Conservation (phyloP, 2,888 invertebrate species). For the Cloeon dipterum region DNA sequence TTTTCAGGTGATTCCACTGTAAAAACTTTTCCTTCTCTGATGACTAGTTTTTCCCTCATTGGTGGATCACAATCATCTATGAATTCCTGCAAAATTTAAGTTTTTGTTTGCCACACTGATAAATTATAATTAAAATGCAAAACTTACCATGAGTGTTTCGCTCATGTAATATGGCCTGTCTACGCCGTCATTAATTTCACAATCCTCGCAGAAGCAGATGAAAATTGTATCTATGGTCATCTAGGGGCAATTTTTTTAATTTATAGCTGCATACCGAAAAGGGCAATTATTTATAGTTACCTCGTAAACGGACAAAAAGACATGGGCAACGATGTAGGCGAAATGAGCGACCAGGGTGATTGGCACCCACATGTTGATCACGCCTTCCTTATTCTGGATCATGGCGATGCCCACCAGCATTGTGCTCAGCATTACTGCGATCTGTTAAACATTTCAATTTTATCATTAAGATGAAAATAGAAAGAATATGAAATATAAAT, state of each 20-base stretch:
- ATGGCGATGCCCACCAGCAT: not conserved
- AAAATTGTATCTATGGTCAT: slow-evolving; percentile 46
- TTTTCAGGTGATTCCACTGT: too few relatives aligned
- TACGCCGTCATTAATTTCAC: slow-evolving; percentile 36
- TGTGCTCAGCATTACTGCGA: slow-evolving; percentile 1
- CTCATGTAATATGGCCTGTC: slow-evolving; percentile 38
- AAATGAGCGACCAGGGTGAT: slow-evolving; percentile 35
- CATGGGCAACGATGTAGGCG: slow-evolving; percentile 42
- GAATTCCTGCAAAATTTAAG: too few relatives aligned
- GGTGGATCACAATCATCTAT: too few relatives aligned
- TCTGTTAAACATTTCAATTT: not conserved
- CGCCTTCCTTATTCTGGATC: slow-evolving; percentile 25
- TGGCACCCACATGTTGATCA: slow-evolving; percentile 36
- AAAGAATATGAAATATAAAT: too few relatives aligned
- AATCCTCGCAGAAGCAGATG: slow-evolving; percentile 44
- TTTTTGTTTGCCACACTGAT: too few relatives aligned
- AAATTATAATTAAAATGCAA: too few relatives aligned
- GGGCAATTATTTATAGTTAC: too few relatives aligned
- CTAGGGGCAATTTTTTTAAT: slow-evolving; percentile 18
- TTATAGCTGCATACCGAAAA: too few relatives aligned
- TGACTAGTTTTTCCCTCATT: too few relatives aligned
- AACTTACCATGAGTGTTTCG: slow-evolving; percentile 30
- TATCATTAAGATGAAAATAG: too few relatives aligned
- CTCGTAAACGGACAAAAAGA: slow-evolving; percentile 50
- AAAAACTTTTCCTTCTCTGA: too few relatives aligned